Evolutionary conservation across 2,797 vertebrate genomes (phyloP).

Genomic region (Sebastes diaconus): DNA sequence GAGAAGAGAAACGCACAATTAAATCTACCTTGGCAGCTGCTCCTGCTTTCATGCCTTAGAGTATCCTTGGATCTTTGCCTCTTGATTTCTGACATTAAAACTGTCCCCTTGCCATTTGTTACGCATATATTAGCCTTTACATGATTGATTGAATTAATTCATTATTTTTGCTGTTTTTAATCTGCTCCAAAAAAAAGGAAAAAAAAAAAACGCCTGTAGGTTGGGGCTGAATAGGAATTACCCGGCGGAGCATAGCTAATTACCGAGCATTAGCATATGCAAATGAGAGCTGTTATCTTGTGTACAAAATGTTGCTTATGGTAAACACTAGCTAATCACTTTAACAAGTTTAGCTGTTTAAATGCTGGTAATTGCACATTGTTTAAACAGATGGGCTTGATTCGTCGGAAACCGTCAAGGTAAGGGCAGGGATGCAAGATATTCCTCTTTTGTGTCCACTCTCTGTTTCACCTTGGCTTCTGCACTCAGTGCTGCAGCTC

Average conservation of each 20-base stretch:
- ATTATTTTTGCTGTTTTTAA: slow-evolving; percentile 74
- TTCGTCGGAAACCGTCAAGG: slow-evolving; percentile 53
- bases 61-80: slow-evolving; percentile 61
- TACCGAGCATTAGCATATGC: slow-evolving; percentile 83
- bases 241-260: slow-evolving; percentile 79
- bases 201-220: slow-evolving; percentile 68
- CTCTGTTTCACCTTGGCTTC: slow-evolving; percentile 55
- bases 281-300: slow-evolving; percentile 82
- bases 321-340: slow-evolving; percentile 83
- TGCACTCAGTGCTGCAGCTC: not conserved
- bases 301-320: slow-evolving; percentile 82
- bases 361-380: slow-evolving; percentile 79
- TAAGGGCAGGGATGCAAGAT: slow-evolving; percentile 10
- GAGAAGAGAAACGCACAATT: slow-evolving; percentile 42
- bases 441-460: slow-evolving; percentile 39
- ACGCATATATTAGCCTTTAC: slow-evolving; percentile 83
- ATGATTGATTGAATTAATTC: slow-evolving; percentile 82
- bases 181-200: slow-evolving; percentile 38
- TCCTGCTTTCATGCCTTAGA: slow-evolving; percentile 32
- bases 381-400: slow-evolving; percentile 75
- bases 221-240: slow-evolving; percentile 78
- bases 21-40: slow-evolving; percentile 24
- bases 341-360: slow-evolving; percentile 82
- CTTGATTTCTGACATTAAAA: slow-evolving; percentile 79
- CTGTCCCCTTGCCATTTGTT: slow-evolving; percentile 76